Conservation (phyloP, 2,888 invertebrate species). For the Pilophorus perplexus region DNA sequence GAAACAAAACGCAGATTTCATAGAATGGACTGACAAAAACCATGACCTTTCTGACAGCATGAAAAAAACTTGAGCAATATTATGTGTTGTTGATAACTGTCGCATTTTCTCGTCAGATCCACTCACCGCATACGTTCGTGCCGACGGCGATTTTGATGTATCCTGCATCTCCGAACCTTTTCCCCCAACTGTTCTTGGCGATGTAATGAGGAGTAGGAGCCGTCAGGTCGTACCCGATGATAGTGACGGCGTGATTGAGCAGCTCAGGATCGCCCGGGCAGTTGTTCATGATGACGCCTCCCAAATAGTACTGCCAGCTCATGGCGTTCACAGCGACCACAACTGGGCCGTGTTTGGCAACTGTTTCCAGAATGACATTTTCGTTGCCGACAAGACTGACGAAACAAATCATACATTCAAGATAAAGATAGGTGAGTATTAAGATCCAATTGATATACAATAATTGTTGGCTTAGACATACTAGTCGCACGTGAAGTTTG, state of each 20-base stretch:
- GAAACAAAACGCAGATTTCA: too few species aligned
- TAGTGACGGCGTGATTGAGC: conserved; percentile 79
- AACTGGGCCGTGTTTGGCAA: conserved; percentile 74
- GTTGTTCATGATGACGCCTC: conserved; percentile 78
- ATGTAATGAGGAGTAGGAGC: conserved; percentile 75
- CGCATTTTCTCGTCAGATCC: too few species aligned
- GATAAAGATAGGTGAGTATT: too few species aligned
- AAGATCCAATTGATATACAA: neutral
- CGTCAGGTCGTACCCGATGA: conserved; percentile 77
- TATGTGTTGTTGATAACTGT: too few species aligned
- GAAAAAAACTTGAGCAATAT: too few species aligned
- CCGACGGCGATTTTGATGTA: conserved; percentile 75
- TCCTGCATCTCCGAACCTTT: conserved; percentile 70
- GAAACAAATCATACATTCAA: neutral
- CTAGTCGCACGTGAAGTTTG: conserved; percentile 65
- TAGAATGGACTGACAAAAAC: neutral
- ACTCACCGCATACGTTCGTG: conserved; percentile 68
- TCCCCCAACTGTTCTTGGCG: conserved; percentile 82
- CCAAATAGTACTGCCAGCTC: conserved; percentile 82
- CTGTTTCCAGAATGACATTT: conserved; percentile 58
- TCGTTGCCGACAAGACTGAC: conserved; percentile 66
- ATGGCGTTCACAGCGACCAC: conserved; percentile 78
- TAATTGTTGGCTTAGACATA: conserved; percentile 53
- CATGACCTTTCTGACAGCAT: too few species aligned
- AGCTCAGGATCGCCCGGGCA: conserved; percentile 62